phyloP scores from a whole-genome alignment of 2,797 vertebrate genomes.

The Allobates femoralis region DNA sequence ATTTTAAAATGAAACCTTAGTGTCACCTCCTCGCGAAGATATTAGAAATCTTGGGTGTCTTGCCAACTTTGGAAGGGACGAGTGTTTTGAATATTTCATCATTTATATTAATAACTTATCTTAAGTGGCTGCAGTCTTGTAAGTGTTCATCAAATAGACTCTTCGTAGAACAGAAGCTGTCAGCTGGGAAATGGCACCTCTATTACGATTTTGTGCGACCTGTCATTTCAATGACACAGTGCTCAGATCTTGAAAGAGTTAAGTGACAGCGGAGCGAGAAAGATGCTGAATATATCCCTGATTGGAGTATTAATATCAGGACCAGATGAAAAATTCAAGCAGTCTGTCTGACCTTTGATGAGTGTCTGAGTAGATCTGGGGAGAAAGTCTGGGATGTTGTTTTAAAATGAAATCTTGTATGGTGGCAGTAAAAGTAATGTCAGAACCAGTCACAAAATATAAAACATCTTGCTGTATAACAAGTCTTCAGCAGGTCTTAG shows the following conservation, averaged over 20 bases:
- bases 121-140: constrained; percentile 64
- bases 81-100: constrained; percentile 71
- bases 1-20: constrained; percentile 17
- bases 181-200: constrained; percentile 59
- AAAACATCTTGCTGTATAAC: constrained; percentile 68
- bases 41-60: constrained; percentile 56
- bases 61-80: constrained; percentile 50
- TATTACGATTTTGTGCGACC: constrained; percentile 57
- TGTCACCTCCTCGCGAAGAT: constrained; percentile 59
- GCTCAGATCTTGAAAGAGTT: constrained; percentile 48
- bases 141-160: constrained; percentile 65
- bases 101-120: constrained; percentile 70
- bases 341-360: constrained; percentile 14
- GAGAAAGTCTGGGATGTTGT: constrained; percentile 26
- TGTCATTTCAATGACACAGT: constrained; percentile 29
- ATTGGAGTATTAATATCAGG: constrained; percentile 38
- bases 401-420: constrained; percentile 69
- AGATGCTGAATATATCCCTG: constrained; percentile 24
- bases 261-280: not conserved
- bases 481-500: constrained; percentile 71
- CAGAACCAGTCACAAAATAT: constrained; percentile 71
- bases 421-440: constrained; percentile 67
- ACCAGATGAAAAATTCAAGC: constrained; percentile 24
- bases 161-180: constrained; percentile 63
- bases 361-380: not conserved